A percentile compares a stretch with the other conserved stretches of the same genome.
These are phyloP conservation scores for Rattus norvegicus DNA, from an alignment of 2,113 vertebrate species.

Conservation along the genomic window GRCr8 NC_086032.1:63729001-63729500, in stretches of 20 bases:
- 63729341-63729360: conserved; percentile 32
- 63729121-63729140: conserved; percentile 97
- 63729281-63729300: conserved; percentile 23
- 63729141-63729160: conserved; percentile 97
- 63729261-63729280: conserved; percentile 17
- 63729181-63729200: conserved; percentile 99
- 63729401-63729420: conserved; percentile 3
- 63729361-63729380: neutral
- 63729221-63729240: conserved; percentile 85
- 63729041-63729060: conserved; percentile 86
- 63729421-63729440: neutral
- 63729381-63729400: conserved; percentile 38
- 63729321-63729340: conserved; percentile 34
- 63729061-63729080: conserved; percentile 91
- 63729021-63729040: conserved; percentile 93
- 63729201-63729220: conserved; percentile 93
- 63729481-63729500: conserved; percentile 11
- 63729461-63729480: neutral
- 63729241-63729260: conserved; percentile 15
- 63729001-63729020: conserved; percentile 91
- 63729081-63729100: conserved; percentile 94
- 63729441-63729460: conserved; percentile 11
- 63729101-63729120: conserved; percentile 98
- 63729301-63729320: conserved; percentile 18
- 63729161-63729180: conserved; percentile 98